These are phyloP conservation scores for Spodoptera exigua DNA, from an alignment of 2,888 invertebrate species.

Conservation along the genomic window DNA sequence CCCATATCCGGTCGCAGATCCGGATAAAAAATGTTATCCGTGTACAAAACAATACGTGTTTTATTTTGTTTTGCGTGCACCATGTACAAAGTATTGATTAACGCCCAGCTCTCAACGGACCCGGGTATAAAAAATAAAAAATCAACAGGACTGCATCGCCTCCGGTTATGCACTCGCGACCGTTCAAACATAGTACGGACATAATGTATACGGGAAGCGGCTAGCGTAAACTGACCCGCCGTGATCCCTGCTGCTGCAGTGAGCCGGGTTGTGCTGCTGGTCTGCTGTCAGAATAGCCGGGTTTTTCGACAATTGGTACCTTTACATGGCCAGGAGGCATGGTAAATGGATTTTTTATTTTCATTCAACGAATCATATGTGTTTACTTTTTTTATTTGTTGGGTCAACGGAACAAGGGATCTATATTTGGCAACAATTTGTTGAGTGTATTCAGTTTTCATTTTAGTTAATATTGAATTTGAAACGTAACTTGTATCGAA, in stretches of 20 bases:
- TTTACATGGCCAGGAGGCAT: conserved; percentile 67
- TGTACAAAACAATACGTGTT: conserved; percentile 60
- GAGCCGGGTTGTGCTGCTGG: conserved; percentile 50
- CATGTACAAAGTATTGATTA: conserved; percentile 79
- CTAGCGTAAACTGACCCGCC: conserved; percentile 48
- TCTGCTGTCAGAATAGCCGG: conserved; percentile 49
- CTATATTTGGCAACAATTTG: conserved; percentile 36
- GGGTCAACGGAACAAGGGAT: conserved; percentile 36
- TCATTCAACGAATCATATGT: conserved; percentile 65
- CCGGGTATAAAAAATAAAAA: conserved; percentile 77
- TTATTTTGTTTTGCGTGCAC: conserved; percentile 66
- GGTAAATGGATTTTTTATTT: conserved; percentile 73
- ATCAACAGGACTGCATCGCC: conserved; percentile 73
- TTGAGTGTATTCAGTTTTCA: conserved; percentile 31
- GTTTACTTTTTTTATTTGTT: conserved; percentile 65
- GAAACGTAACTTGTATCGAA: conserved; percentile 18
- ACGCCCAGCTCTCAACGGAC: conserved; percentile 71
- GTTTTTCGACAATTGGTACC: conserved; percentile 63
- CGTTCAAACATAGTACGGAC: conserved; percentile 67
- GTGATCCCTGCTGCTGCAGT: conserved; percentile 32
- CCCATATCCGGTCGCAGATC: conserved; percentile 60
- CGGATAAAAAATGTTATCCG: conserved; percentile 69
- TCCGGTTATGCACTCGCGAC: conserved; percentile 73
- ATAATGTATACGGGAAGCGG: conserved; percentile 55
- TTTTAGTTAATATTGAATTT: conserved; percentile 40